Evolutionary conservation across 2,113 vertebrate genomes (phyloP), one percentile per base, ranked within the genome.

Genomic region (Neodon shergylaensis): DNA sequence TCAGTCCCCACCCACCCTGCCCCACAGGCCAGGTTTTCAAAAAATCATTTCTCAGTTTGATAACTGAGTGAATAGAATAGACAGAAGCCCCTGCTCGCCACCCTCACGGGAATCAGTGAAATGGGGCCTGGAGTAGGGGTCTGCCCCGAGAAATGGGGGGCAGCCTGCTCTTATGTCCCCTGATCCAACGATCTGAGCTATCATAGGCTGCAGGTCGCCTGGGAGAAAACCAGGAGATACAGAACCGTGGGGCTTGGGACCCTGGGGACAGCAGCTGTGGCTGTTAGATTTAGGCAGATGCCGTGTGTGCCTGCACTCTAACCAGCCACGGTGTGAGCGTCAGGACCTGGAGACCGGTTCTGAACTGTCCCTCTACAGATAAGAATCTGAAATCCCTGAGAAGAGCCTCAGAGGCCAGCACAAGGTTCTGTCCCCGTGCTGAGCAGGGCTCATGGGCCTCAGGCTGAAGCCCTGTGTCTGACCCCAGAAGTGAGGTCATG

Each of bases 361-460:
- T 11, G 31, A 31, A 5, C 9, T 39, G 5, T n/a, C 10, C 1
- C 54, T n/a, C 90, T 19, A 54, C 11, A n/a, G 44, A 42, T 11
- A 5, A 44, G 47, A 44, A 24, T 31, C 72, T 8, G 33, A 61
- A 77, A 36, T 2, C 33, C 24, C 12, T 2, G 0, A 42, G 78
- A 65, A 65, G 47, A 33, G 26, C 33, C 6, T 54, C 14, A 0
- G 7, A 2, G 11, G 49, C 0, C 7, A 63, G 26, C 70, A 65
- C 17, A 0, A 33, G 28, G 16, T 36, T 24, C 13, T 22, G 1
- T 28, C 33, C 24, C 42, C 49, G 7, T 2, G 31, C 0, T 5
- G 28, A 61, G 52, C 12, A 49, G 81, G 81, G 42, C 10, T 11
- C 68, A 10, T 0, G 42, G 70, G 22, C 52, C 54, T 58, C 73